Evolutionary conservation across 53 echinoderm and acorn worm species (phyloP).

Genomic region (Apostichopus leukothele): DNA sequence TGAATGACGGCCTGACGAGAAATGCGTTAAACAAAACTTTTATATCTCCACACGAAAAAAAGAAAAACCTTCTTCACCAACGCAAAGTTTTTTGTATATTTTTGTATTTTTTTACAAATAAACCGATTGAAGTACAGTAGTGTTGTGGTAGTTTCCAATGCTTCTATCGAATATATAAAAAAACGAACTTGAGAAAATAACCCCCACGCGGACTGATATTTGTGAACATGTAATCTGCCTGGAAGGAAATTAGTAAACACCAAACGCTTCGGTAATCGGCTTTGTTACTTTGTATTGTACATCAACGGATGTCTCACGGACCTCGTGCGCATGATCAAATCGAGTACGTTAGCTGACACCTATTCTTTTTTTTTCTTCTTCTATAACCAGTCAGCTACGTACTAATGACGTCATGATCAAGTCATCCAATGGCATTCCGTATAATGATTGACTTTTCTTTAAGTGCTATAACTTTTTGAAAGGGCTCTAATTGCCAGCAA

Average conservation of each 20-base stretch:
- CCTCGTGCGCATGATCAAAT: constrained; percentile 33
- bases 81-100: neutral
- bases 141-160: neutral
- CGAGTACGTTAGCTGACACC: constrained; percentile 16
- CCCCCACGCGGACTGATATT: constrained; percentile 22
- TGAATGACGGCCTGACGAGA: too few relatives aligned
- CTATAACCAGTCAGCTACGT: constrained; percentile 3
- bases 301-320: neutral
- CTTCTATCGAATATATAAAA: neutral
- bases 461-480: constrained; percentile 18
- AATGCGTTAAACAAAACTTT: too few relatives aligned
- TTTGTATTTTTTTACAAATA: neutral
- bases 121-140: neutral
- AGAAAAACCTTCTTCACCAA: neutral
- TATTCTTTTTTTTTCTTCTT: neutral
- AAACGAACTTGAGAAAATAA: constrained; percentile 7
- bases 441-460: constrained; percentile 6
- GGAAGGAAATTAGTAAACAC: constrained; percentile 25
- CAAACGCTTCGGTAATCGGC: constrained; percentile 39
- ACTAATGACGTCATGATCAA: constrained; percentile 24
- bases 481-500: constrained; percentile 5
- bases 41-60: too few relatives aligned
- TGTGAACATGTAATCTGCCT: constrained; percentile 30
- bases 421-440: constrained; percentile 25
- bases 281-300: neutral